Evolutionary conservation across 1,140 invertebrate species (phyloP).

Genomic region (Teleogryllus occipitalis): DNA sequence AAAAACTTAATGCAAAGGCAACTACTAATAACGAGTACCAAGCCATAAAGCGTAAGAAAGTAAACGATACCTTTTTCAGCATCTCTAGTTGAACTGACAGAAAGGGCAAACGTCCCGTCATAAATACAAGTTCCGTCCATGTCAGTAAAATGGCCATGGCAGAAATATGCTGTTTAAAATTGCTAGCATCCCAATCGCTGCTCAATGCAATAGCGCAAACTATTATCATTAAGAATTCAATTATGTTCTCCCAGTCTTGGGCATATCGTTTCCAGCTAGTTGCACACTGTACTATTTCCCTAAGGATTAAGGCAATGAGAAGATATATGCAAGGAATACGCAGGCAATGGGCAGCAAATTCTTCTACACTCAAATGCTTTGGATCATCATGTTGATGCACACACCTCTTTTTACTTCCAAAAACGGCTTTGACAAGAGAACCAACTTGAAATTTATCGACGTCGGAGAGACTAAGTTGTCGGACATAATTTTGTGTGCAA

Average conservation of each 20-base stretch:
- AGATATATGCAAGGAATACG: background rate
- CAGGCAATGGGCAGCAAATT: background rate
- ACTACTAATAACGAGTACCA: conserved; percentile 71
- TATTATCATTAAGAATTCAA: conserved; percentile 56
- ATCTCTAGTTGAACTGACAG: conserved; percentile 70
- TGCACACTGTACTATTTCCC: conserved; percentile 59
- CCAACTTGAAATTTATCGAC: background rate
- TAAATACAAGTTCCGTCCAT: conserved; percentile 61
- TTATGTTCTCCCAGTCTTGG: conserved; percentile 55
- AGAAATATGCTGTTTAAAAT: conserved; percentile 43
- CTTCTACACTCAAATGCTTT: background rate
- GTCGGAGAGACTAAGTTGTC: background rate
- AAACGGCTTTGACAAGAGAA: background rate
- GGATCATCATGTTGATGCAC: background rate
- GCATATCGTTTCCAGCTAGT: conserved; percentile 55
- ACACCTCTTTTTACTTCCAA: background rate
- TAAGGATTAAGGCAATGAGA: conserved; percentile 35
- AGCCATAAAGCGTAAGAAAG: conserved; percentile 66
- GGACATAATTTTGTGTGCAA: background rate
- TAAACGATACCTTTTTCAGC: conserved; percentile 64
- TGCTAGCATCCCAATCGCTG: conserved; percentile 41
- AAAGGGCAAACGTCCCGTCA: conserved; percentile 63
- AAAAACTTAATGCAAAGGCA: conserved; percentile 72
- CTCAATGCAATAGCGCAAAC: conserved; percentile 47
- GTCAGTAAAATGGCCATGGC: conserved; percentile 62